These are phyloP conservation scores for Leptinotarsa texana DNA, from an alignment of 1,140 invertebrate species.

Conservation along the genomic window DNA sequence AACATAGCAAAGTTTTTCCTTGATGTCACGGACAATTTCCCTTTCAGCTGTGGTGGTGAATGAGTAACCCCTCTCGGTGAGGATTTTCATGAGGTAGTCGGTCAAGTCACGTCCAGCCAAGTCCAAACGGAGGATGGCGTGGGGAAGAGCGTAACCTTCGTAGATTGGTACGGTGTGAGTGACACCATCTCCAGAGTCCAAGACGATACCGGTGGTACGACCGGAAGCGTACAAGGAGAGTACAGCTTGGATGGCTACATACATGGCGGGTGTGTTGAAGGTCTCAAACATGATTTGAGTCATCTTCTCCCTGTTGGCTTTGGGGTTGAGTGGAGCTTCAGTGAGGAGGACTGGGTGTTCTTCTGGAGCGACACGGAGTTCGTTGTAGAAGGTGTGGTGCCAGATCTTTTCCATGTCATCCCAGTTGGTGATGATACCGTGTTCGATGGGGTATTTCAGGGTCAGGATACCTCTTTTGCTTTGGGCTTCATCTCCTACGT, in stretches of 20 bases:
- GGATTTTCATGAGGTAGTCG: slow-evolving; percentile 95
- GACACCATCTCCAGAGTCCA: slow-evolving; percentile 92
- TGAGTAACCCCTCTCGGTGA: slow-evolving; percentile 93
- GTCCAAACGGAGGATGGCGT: slow-evolving; percentile 87
- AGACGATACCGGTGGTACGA: slow-evolving; percentile 92
- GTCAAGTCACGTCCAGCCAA: slow-evolving; percentile 92
- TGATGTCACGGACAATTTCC: slow-evolving; percentile 96
- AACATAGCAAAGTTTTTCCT: slow-evolving; percentile 91
- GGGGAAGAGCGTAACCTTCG: slow-evolving; percentile 78
- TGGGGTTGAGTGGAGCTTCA: slow-evolving; percentile 88
- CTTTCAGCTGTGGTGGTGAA: slow-evolving; percentile 96
- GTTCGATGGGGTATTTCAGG: slow-evolving; percentile 94
- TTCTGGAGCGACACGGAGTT: slow-evolving; percentile 93
- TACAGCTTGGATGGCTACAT: slow-evolving; percentile 90
- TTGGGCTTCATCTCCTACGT: slow-evolving; percentile 72
- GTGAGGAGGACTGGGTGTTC: slow-evolving; percentile 90
- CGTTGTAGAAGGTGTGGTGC: slow-evolving; percentile 96
- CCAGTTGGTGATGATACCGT: slow-evolving; percentile 95
- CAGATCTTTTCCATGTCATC: slow-evolving; percentile 97
- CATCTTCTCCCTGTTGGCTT: slow-evolving; percentile 93
- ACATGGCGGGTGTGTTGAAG: slow-evolving; percentile 92
- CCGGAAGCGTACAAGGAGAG: slow-evolving; percentile 90
- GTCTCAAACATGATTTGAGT: slow-evolving; percentile 96
- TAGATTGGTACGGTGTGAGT: slow-evolving; percentile 94
- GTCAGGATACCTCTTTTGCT: slow-evolving; percentile 95